Evolutionary conservation across 2,113 vertebrate genomes (phyloP), one percentile per base, ranked within the genome.

Genomic region (Caracal caracal): DNA sequence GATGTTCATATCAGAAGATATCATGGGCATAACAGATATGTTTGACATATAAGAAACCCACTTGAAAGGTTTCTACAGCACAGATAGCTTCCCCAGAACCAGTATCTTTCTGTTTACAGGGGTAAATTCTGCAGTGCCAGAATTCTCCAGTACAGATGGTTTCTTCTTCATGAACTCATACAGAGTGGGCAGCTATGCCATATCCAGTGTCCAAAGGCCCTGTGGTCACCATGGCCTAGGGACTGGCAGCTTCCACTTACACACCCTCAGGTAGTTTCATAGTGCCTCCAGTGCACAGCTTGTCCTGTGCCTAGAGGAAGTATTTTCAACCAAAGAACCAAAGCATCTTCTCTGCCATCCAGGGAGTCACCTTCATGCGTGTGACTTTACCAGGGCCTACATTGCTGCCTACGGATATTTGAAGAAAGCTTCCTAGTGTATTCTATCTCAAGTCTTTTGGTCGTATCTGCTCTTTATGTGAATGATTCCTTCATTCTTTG

Each of bases 221-320:
- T 19, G 7, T 35, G 43, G 4, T 66, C 49, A 30, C 9, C 47
- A 16, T 43, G 47, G 6, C 10, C 24, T 37, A 9, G 56, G 49
- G 24, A 33, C 8, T 3, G 3, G 16, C 11, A 84, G 26, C 20
- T 56, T 66, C 17, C 10, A 16, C 7, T 10, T 26, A 26, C 2
- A 68, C 15, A 0, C 3, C 19, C 0, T 30, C 28, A 37, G 70
- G 11, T 53, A 2, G 16, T 30, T 28, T 30, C 28, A 5, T 17
- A 26, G 28, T 17, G 3, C 6, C 24, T 59, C 22, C 16, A 28
- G 2, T 2, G 1, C 28, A 56, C 12, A 86, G 19, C n/a, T 86
- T 0, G 5, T 33, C 22, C 2, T 12, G 49, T 5, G 4, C 53
- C 2, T 33, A 22, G 7, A n/a, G 11, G 17, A 11, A 2, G 3